A percentile compares a stretch with the other conserved stretches of the same genome.
Conservation (phyloP, 2,113 vertebrate genomes). For the Elephas maximus region DNA sequence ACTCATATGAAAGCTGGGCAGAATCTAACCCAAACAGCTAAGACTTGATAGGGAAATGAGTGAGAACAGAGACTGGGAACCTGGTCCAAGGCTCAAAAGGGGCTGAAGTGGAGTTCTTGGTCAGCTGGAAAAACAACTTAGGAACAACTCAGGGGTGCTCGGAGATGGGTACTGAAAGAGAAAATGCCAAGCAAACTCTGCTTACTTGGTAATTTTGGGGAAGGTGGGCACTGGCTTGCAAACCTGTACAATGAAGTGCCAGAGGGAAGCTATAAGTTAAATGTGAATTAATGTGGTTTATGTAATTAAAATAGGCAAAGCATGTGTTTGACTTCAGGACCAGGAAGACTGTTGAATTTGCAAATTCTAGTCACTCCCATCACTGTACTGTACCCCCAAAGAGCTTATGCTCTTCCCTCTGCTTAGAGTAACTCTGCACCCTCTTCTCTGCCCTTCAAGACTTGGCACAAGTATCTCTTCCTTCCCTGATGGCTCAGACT, state of each 20-base stretch:
- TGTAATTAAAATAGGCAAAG: constrained; percentile 45
- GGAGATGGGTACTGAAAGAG: background rate
- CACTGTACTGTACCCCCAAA: background rate
- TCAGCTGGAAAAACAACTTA: background rate
- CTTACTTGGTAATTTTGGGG: background rate
- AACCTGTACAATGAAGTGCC: background rate
- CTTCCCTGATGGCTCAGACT: background rate
- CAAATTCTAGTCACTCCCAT: background rate
- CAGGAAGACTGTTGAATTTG: background rate
- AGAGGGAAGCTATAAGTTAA: constrained; percentile 13
- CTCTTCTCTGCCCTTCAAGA: background rate
- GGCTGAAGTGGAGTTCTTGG: background rate
- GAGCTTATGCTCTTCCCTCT: background rate
- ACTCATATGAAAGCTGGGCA: background rate
- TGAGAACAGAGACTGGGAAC: background rate
- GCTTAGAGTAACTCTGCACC: background rate
- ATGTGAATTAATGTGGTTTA: constrained; percentile 37
- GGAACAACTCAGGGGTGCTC: background rate
- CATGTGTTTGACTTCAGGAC: constrained; percentile 21
- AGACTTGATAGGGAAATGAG: background rate
- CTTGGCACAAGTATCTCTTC: background rate
- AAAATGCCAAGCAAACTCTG: background rate
- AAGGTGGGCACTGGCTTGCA: background rate
- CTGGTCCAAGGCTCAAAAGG: background rate
- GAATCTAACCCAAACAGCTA: background rate